Percentiles rank a stretch among this genome's conserved stretches.
Evolutionary conservation across 2,888 invertebrate genomes (phyloP).

Genomic region (Sphaerophoria rueppellii): DNA sequence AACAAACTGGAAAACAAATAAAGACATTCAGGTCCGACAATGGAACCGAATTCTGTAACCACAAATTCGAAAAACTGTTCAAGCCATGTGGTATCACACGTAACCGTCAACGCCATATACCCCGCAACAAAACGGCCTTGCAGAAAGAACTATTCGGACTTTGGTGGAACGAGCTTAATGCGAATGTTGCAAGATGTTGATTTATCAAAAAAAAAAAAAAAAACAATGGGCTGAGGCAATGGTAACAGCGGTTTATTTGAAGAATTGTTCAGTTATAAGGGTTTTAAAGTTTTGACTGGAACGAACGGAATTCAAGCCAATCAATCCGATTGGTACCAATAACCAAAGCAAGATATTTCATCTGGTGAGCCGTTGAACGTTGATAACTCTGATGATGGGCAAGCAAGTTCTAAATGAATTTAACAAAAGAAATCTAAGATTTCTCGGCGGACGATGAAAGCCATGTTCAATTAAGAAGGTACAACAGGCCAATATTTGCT

Average conservation of each 20-base stretch:
- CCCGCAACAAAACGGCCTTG: conserved; percentile 44
- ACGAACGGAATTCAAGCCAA: background rate
- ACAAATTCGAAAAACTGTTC: conserved; percentile 12
- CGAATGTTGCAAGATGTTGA: conserved; percentile 54
- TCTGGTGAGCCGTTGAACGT: no score
- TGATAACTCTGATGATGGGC: no score
- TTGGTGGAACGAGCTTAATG: conserved; percentile 57
- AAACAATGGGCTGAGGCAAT: conserved; percentile 78
- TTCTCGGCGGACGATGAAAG: no score
- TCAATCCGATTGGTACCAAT: no score
- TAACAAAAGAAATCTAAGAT: no score
- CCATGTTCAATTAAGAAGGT: no score
- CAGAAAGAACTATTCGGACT: conserved; percentile 48
- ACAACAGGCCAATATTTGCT: no score
- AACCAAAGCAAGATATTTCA: no score
- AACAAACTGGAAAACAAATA: background rate
- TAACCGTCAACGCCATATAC: conserved; percentile 18
- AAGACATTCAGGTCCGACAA: conserved; percentile 53
- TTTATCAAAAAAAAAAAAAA: conserved; percentile 47
- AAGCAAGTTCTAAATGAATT: no score
- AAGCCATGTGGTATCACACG: background rate
- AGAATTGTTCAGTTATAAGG: conserved; percentile 6
- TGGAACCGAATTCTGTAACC: conserved; percentile 32
- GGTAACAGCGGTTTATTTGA: conserved; percentile 31
- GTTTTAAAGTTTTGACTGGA: conserved; percentile 76